Percentiles rank a stretch among this genome's conserved stretches.
These are phyloP conservation scores for Crambe crambe DNA, from an alignment of 37 sponge, comb jelly and placozoan species.

Conservation along the genomic window DNA sequence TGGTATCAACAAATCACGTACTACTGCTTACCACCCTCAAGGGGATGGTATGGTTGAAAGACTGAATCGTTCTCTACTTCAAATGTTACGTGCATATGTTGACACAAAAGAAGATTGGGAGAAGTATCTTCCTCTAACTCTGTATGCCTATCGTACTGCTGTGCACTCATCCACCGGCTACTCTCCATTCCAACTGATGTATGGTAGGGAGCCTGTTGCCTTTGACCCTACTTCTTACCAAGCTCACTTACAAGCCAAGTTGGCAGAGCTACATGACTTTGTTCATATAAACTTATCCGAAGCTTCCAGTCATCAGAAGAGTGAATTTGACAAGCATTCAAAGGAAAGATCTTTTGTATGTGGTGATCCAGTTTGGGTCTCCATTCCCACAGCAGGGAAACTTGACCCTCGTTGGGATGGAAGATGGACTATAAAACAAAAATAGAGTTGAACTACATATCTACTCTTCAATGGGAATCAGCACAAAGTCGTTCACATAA, in stretches of 20 bases:
- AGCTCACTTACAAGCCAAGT: conserved; percentile 2
- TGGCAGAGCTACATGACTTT: conserved; percentile 37
- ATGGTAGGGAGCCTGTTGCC: conserved; percentile 35
- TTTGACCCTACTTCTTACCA: conserved; percentile 26
- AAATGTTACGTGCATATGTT: conserved; percentile 63
- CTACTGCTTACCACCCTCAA: conserved; percentile 69
- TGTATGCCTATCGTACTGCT: conserved; percentile 62
- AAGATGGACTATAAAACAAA: conserved; percentile 22
- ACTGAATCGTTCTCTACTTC: conserved; percentile 51
- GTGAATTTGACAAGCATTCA: not conserved
- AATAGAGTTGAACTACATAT: too few relatives aligned
- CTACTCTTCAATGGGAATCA: too few relatives aligned
- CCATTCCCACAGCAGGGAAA: conserved; percentile 17
- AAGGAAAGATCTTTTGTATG: not conserved
- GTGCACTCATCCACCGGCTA: conserved; percentile 44
- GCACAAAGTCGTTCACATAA: too few relatives aligned
- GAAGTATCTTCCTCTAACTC: conserved; percentile 49
- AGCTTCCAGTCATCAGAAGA: not conserved
- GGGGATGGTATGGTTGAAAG: conserved; percentile 66
- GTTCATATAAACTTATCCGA: too few relatives aligned
- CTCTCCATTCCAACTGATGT: conserved; percentile 67
- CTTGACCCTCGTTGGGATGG: conserved; percentile 31
- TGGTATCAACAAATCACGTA: conserved; percentile 47
- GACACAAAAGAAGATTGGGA: conserved; percentile 57
- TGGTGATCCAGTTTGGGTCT: conserved; percentile 15